Evolutionary conservation across 2,888 invertebrate species (phyloP), one percentile per base, ranked within the genome.

Genomic region (Amiota communis): DNA sequence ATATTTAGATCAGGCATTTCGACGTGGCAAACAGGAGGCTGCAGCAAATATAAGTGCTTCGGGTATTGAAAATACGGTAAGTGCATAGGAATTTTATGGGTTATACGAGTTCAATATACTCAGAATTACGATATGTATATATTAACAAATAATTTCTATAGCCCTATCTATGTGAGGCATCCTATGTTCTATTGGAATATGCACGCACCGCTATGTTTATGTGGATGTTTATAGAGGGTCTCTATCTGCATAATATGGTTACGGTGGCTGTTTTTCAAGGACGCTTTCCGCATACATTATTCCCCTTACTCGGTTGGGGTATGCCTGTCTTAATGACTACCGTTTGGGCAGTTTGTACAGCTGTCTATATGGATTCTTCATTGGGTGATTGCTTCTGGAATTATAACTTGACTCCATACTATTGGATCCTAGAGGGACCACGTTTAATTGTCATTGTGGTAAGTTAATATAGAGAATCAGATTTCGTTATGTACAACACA

Each of bases 181-280:
- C 93, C 70, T 96, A 96, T 89, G 91, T 95, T 0, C 88, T 97
- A 1, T 89, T 98, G 78, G 98, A 98, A 87, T 98, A 97, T 87
- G 94, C 95, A 0, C 94, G 95, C 77, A 95, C 96, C 0, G 95
- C 96, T 0, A 96, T 96, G 93, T 98, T 97, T 86, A 94, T 95
- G 93, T 98, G 98, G 98, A 98, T 98, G 97, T 95, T 98, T 83
- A 94, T 98, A 71, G 98, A 98, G 88, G 98, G 98, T 0, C 91
- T 97, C 13, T 97, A 96, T 86, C 91, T 98, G 36, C 95, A 98
- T 89, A 95, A 93, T 77, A 93, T 96, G 88, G 93, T 97, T 56
- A 95, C 97, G 72, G 93, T 93, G 0, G 93, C 93, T 8, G 93
- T 93, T 0, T 92, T 95, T 81, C 93, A 94, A 86, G 93, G 93